Evolutionary conservation across 2,797 vertebrate genomes (phyloP).

Genomic region (Avahi laniger): DNA sequence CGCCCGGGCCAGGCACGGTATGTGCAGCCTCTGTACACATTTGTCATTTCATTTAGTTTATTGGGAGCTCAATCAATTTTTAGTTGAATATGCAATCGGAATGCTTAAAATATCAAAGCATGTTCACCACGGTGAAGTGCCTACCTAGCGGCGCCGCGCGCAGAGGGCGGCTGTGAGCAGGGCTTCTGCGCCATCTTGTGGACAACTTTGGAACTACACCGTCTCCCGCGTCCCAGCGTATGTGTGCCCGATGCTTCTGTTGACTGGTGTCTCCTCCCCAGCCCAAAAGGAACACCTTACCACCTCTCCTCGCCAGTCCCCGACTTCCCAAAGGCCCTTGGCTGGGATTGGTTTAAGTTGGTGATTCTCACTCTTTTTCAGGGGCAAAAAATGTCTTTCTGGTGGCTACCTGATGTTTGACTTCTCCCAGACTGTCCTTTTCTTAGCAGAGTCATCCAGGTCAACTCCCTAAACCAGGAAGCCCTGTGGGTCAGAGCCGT

Average conservation of each 20-base stretch:
- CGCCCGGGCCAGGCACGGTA: not conserved
- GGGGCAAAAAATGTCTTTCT: not conserved
- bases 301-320: not conserved
- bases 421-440: not conserved
- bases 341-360: not conserved
- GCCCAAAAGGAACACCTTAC: not conserved
- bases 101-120: not conserved
- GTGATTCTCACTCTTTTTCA: not conserved
- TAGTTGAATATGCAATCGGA: not conserved
- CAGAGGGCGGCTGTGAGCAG: not conserved
- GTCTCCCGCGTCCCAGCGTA: too few species aligned
- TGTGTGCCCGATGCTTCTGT: rapidly evolving
- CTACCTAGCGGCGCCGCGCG: rapidly evolving
- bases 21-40: not conserved
- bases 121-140: not conserved
- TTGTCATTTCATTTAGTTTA: not conserved
- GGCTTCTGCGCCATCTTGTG: slow-evolving; percentile 61
- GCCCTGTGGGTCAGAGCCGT: not conserved
- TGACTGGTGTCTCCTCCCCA: not conserved
- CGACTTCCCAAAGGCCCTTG: not conserved
- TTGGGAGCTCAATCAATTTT: not conserved
- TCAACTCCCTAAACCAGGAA: not conserved
- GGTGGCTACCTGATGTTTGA: not conserved
- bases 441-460: not conserved
- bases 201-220: not conserved